Evolutionary conservation across 2,888 invertebrate species (phyloP).

Genomic region (Blastobasis adustella): DNA sequence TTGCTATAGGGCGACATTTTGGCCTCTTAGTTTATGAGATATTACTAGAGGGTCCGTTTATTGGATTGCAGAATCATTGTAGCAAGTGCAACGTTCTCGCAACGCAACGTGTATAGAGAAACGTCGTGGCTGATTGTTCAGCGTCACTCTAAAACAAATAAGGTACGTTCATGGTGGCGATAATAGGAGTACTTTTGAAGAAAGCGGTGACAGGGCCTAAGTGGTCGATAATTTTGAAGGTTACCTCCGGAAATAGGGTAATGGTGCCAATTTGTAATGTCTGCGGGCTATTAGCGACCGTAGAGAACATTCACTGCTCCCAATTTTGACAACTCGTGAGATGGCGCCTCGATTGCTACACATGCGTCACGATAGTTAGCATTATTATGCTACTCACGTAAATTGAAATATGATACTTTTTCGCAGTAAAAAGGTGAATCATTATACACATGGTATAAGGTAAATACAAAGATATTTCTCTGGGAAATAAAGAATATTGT

Average conservation of each 20-base stretch:
- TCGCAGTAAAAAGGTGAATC: too few relatives aligned
- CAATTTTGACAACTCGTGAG: conserved; percentile 54
- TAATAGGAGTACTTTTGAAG: conserved; percentile 14
- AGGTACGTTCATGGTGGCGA: conserved; percentile 12
- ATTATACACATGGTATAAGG: too few relatives aligned
- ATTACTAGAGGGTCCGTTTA: conserved; percentile 33
- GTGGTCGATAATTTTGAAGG: conserved; percentile 38
- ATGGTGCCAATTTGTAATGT: conserved; percentile 48
- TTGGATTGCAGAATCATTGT: conserved; percentile 19
- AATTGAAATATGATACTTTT: too few relatives aligned
- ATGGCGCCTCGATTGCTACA: conserved; percentile 44
- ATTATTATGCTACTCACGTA: too few relatives aligned
- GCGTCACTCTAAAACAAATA: conserved; percentile 26
- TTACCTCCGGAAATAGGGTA: conserved; percentile 39
- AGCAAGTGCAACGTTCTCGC: conserved; percentile 11
- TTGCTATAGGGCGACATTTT: conserved; percentile 57
- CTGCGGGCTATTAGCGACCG: conserved; percentile 29
- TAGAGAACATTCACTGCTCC: conserved; percentile 37
- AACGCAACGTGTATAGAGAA: conserved; percentile 14
- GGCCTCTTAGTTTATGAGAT: conserved; percentile 45
- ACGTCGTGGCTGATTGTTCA: conserved; percentile 24
- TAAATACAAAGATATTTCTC: too few relatives aligned
- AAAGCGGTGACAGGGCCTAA: conserved; percentile 32
- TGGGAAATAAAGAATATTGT: too few relatives aligned
- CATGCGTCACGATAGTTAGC: conserved; percentile 34